Percentiles rank a stretch among this genome's conserved stretches.
These are phyloP conservation scores for Haliclona indistincta DNA, from an alignment of 37 sponge, comb jelly and placozoan genomes.

Conservation along the genomic window DNA sequence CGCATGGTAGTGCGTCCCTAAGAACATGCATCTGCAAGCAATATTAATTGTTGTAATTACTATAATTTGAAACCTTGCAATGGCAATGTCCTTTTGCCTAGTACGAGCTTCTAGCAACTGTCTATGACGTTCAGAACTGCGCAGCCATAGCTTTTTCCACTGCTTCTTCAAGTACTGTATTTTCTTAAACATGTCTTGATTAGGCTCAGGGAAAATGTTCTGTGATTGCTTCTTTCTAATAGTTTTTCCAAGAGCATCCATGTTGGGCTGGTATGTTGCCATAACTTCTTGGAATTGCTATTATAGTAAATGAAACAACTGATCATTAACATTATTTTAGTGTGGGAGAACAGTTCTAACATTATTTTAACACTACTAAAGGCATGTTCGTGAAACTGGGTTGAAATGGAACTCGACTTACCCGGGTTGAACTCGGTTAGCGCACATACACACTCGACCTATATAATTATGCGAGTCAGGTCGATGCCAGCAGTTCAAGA, in stretches of 20 bases:
- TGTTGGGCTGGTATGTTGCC: constrained; percentile 73
- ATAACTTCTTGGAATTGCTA: constrained; percentile 79
- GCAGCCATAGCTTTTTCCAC: constrained; percentile 79
- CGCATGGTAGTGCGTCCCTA: background rate
- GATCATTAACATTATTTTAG: no score
- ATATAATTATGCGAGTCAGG: no score
- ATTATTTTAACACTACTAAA: background rate
- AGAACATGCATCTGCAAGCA: background rate
- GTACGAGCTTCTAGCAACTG: constrained; percentile 63
- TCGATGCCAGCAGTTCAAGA: no score
- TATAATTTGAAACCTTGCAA: constrained; percentile 17
- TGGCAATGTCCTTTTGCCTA: constrained; percentile 65
- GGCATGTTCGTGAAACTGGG: background rate
- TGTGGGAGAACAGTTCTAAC: no score
- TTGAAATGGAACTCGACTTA: background rate
- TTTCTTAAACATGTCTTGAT: constrained; percentile 67
- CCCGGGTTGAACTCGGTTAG: no score
- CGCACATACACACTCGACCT: no score
- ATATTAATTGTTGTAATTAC: background rate
- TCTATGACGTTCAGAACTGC: constrained; percentile 64
- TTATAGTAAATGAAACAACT: background rate
- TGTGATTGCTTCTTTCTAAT: constrained; percentile 27
- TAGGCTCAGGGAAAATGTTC: constrained; percentile 12
- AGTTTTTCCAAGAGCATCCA: constrained; percentile 77
- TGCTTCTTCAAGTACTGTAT: constrained; percentile 59